phyloP scores from a whole-genome alignment of 2,888 invertebrate species.

The Stenodema calcarata region DNA sequence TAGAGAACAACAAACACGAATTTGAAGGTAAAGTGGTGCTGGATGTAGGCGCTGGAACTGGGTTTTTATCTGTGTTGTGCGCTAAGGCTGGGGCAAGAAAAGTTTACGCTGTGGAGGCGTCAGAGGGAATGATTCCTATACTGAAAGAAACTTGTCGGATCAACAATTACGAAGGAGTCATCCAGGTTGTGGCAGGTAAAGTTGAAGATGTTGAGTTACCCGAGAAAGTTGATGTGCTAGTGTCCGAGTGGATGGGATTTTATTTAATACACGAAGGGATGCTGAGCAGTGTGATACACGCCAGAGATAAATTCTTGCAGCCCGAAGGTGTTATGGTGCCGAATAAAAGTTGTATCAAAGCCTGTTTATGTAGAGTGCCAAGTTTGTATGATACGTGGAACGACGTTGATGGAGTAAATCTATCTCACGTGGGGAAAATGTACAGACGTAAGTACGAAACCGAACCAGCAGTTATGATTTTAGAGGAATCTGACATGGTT shows the following conservation, averaged over 20 bases:
- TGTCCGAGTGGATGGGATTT: conserved; percentile 99
- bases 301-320: conserved; percentile 75
- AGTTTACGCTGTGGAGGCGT: conserved; percentile 87
- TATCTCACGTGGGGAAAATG: conserved; percentile 69
- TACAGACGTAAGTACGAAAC: conserved; percentile 69
- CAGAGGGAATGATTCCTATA: conserved; percentile 69
- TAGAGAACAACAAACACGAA: conserved; percentile 69
- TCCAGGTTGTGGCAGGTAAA: conserved; percentile 74
- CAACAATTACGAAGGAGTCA: conserved; percentile 66
- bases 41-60: conserved; percentile 86
- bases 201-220: conserved; percentile 79
- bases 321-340: conserved; percentile 78
- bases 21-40: conserved; percentile 82
- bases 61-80: conserved; percentile 88
- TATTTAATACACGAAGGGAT: conserved; percentile 94
- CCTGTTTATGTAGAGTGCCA: conserved; percentile 70
- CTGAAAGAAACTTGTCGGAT: conserved; percentile 73
- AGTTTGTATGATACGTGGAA: conserved; percentile 76
- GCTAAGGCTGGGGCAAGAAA: conserved; percentile 88
- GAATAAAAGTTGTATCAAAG: conserved; percentile 73
- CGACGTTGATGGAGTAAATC: conserved; percentile 74
- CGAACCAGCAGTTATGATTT: conserved; percentile 71
- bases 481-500: conserved; percentile 66
- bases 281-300: conserved; percentile 86
- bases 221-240: conserved; percentile 82